phyloP scores from a whole-genome alignment of 2,113 vertebrate species.

The Dolichotis patagonum region DNA sequence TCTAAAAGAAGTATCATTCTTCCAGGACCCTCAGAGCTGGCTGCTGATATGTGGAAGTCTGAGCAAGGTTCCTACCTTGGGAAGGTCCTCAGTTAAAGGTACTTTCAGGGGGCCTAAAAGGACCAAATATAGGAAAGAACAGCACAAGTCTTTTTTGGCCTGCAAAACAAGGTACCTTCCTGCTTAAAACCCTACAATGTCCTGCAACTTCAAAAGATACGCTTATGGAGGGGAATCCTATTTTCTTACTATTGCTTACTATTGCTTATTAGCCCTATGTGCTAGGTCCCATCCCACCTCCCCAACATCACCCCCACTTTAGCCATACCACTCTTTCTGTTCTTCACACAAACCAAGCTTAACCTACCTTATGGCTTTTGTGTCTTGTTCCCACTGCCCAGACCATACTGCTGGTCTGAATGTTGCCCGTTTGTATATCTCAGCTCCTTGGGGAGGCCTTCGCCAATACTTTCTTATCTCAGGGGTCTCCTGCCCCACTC shows the following conservation, averaged over 20 bases:
- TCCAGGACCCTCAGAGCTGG: background rate
- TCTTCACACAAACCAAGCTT: background rate
- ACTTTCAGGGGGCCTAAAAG: background rate
- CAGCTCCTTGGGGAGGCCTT: background rate
- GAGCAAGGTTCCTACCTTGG: background rate
- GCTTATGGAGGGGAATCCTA: background rate
- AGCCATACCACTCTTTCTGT: background rate
- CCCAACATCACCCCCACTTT: background rate
- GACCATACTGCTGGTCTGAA: background rate
- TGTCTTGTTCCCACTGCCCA: background rate
- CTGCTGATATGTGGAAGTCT: background rate
- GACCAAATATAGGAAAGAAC: slow-evolving; percentile 27
- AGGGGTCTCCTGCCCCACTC: background rate
- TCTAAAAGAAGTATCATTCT: background rate
- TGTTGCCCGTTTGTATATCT: background rate
- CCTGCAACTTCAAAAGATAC: background rate
- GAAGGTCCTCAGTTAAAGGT: background rate
- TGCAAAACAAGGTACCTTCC: background rate
- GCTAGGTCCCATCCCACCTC: background rate
- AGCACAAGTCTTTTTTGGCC: background rate
- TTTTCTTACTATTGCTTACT: background rate
- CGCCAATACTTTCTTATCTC: background rate
- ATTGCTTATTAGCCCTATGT: background rate
- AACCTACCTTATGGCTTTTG: background rate
- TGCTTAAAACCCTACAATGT: slow-evolving; percentile 20